Evolutionary conservation across 2,797 vertebrate species (phyloP), one percentile per base, ranked within the genome.

Genomic region (Telmatherina bonti): DNA sequence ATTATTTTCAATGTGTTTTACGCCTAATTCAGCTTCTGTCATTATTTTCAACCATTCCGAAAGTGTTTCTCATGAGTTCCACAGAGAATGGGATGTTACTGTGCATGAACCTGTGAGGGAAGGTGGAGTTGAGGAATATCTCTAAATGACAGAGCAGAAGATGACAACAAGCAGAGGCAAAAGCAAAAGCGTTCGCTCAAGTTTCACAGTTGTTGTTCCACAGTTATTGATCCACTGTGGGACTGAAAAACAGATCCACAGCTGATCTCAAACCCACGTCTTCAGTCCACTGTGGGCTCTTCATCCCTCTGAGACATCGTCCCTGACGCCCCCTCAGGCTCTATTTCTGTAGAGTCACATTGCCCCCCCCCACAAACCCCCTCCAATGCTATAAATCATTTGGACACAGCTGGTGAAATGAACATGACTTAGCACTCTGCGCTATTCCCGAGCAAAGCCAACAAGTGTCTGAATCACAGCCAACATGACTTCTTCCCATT

Each of bases 381-480:
- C 30, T 7, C 30, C 30, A 12, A 36, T 5, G n/a, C 53, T 65
- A 58, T 78, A 80, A 83, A 80, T 76, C 77, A 83, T 57, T 51
- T 7, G 77, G 74, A 72, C 72, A 1, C 83, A 84, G 86, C 82
- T 79, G 84, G 51, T 74, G 76, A 83, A 72, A 62, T 9, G 52
- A 83, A 81, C 84, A 76, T 64, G 84, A 85, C 72, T 77, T 63
- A 67, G 76, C 81, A 79, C 84, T 85, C 76, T 5, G 61, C 16
- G 7, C 49, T 59, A 26, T 73, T 73, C 65, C 74, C n/a, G 0
- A 58, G 67, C 63, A 78, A 72, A 5, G 62, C 67, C 76, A 57
- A 67, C 80, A 72, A 76, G 83, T 69, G 83, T 84, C 56, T 81
- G 85, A 72, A 51, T 51, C 58, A 1, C 35, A 62, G 82, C 82